These are phyloP conservation scores for Esox masquinongy DNA, from an alignment of 2,797 vertebrate species.

Conservation along the genomic window DNA sequence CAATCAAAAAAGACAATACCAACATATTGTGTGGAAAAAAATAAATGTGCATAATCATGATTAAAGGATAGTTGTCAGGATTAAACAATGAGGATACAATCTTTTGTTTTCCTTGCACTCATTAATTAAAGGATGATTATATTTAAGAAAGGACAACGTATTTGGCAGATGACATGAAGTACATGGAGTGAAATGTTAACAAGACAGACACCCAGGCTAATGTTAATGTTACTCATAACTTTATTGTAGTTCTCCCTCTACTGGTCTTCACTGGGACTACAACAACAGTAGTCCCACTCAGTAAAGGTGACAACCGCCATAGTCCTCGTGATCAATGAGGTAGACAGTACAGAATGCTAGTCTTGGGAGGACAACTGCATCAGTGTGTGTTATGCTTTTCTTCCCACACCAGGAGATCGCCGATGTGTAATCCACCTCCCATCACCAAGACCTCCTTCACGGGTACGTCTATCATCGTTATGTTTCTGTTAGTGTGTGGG, in stretches of 20 bases:
- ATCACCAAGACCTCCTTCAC: constrained; percentile 97
- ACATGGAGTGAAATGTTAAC: not conserved
- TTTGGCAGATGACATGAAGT: not conserved
- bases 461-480: constrained; percentile 75
- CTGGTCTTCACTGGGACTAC: constrained; percentile 51
- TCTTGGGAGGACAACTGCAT: not conserved
- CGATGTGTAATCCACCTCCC: constrained; percentile 96
- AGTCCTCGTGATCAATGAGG: not conserved
- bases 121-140: too few species aligned
- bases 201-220: not conserved
- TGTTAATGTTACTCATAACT: not conserved
- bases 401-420: constrained; percentile 84
- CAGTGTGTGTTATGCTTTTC: constrained; percentile 30
- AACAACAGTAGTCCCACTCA: constrained; percentile 45
- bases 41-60: too few species aligned
- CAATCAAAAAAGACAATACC: too few species aligned
- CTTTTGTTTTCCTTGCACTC: too few species aligned
- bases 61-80: too few species aligned
- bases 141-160: too few species aligned
- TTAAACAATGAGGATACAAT: too few species aligned
- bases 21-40: too few species aligned
- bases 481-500: not conserved
- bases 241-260: constrained; percentile 47
- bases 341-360: not conserved
- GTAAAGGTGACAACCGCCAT: not conserved